phyloP scores from a whole-genome alignment of 2,888 invertebrate genomes.

The Tortricodes alternella region DNA sequence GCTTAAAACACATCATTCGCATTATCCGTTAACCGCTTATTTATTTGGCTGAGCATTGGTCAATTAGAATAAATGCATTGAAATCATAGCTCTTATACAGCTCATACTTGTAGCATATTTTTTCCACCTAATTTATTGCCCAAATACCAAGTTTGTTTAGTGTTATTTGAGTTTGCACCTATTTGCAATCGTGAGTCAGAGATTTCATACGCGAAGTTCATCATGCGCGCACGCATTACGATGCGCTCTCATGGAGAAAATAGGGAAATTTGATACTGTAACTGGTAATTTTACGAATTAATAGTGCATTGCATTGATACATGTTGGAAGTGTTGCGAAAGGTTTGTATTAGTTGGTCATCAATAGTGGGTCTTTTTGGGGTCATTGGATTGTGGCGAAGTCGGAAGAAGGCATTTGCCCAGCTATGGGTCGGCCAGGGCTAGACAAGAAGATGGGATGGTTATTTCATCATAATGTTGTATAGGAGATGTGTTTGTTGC shows the following conservation, averaged over 20 bases:
- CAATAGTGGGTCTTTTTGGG: too few species aligned
- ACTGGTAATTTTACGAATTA: conserved; percentile 15
- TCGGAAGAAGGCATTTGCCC: too few species aligned
- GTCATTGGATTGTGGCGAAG: not conserved
- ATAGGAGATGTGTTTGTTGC: too few species aligned
- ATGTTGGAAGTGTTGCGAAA: not conserved
- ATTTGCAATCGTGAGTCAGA: conserved; percentile 25
- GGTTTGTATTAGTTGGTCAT: too few species aligned
- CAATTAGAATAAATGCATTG: too few species aligned
- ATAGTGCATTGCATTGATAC: not conserved
- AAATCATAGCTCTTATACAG: too few species aligned
- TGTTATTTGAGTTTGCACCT: conserved; percentile 14
- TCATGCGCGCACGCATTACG: conserved; percentile 12
- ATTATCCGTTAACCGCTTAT: too few species aligned
- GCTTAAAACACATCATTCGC: too few species aligned
- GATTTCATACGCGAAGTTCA: conserved; percentile 17
- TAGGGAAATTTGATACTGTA: conserved; percentile 15
- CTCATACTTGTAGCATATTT: not conserved
- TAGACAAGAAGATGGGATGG: too few species aligned
- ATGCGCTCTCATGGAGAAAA: conserved; percentile 30
- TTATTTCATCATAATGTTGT: too few species aligned
- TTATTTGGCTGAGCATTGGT: too few species aligned
- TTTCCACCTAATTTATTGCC: not conserved
- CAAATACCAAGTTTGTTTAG: conserved; percentile 8
- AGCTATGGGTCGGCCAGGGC: too few species aligned